phyloP scores from a whole-genome alignment of 1,140 invertebrate genomes.

The Neoseiulus cucumeris region DNA sequence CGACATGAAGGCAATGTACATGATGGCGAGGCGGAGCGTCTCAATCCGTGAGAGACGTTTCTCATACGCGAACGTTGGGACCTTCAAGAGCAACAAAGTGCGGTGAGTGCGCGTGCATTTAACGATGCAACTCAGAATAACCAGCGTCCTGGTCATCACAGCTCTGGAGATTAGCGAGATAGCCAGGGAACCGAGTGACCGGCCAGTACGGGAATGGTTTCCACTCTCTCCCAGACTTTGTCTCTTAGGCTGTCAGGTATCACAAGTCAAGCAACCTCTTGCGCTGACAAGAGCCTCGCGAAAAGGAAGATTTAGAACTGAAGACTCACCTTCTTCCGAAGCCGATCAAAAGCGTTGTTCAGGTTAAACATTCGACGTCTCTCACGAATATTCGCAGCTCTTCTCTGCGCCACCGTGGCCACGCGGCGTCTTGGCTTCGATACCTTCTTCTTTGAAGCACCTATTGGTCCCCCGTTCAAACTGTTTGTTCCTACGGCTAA shows the following conservation, averaged over 20 bases:
- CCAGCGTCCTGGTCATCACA: neutral
- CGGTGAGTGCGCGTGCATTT: no score
- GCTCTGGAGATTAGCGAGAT: no score
- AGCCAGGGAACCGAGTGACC: no score
- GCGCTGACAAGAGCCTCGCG: no score
- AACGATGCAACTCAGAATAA: no score
- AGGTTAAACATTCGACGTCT: slow-evolving; percentile 87
- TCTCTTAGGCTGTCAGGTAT: neutral
- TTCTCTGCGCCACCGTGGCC: slow-evolving; percentile 64
- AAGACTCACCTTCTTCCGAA: slow-evolving; percentile 48
- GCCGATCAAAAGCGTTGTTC: slow-evolving; percentile 88
- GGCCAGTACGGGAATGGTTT: no score
- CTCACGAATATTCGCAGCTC: slow-evolving; percentile 85
- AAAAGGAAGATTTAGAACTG: no score
- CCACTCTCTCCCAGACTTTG: no score
- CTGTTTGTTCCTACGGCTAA: neutral
- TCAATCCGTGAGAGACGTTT: slow-evolving; percentile 93
- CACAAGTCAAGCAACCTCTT: no score
- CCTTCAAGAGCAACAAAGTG: slow-evolving; percentile 27
- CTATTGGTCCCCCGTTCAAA: neutral
- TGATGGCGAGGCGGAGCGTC: slow-evolving; percentile 84
- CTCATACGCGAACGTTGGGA: slow-evolving; percentile 97
- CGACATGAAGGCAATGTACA: slow-evolving; percentile 92
- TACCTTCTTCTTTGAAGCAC: neutral
- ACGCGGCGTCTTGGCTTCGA: slow-evolving; percentile 47